phyloP scores from a whole-genome alignment of 2,888 invertebrate genomes.

The Idaea aversata region DNA sequence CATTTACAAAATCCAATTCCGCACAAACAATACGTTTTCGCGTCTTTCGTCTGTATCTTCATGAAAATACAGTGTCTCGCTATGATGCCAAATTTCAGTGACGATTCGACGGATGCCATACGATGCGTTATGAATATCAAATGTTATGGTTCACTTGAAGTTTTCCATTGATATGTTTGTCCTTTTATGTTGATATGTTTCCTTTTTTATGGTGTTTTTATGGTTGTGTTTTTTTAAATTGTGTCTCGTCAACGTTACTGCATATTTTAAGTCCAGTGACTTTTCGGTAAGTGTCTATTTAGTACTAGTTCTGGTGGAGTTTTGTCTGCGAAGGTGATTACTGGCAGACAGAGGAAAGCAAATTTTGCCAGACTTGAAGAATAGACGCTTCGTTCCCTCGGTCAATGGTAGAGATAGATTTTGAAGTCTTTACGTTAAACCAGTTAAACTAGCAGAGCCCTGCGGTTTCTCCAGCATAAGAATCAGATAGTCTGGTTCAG shows the following conservation, averaged over 20 bases:
- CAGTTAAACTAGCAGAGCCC: no score
- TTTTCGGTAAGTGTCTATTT: neutral
- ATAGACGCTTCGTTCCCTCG: no score
- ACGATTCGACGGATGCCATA: conserved; percentile 13
- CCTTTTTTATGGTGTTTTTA: neutral
- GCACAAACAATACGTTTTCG: conserved; percentile 12
- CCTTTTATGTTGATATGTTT: neutral
- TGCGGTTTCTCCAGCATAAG: no score
- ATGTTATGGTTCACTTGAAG: neutral
- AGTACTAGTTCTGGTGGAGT: no score
- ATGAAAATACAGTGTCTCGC: conserved; percentile 45
- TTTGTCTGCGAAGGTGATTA: no score
- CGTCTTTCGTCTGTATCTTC: conserved; percentile 45
- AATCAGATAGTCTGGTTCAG: no score
- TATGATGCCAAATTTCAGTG: conserved; percentile 41
- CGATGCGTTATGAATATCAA: neutral
- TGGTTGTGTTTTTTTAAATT: neutral
- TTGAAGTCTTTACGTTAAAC: no score
- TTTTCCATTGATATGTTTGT: neutral
- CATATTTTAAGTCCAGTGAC: neutral
- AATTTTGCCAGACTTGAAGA: no score
- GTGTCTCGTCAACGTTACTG: neutral
- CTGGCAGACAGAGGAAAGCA: no score
- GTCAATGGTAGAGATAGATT: no score
- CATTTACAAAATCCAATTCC: neutral